A percentile compares a stretch with the other conserved stretches of the same genome.
Conservation (phyloP, 2,113 vertebrate species). For the Notarius lentiginosus region DNA sequence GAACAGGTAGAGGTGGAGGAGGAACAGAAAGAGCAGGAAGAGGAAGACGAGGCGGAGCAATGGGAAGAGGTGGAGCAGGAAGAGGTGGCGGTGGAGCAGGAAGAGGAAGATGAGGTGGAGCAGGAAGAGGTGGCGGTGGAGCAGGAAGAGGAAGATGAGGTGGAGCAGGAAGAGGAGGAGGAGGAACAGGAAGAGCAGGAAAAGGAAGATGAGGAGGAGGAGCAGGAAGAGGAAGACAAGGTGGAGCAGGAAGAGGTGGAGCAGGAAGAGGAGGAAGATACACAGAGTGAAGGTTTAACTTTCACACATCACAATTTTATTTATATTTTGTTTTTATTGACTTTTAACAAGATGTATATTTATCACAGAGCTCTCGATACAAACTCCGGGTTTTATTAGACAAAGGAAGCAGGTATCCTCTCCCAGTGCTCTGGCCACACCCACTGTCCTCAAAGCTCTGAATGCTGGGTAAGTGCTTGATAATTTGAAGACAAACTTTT, state of each 20-base stretch:
- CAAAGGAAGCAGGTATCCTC: constrained; percentile 59
- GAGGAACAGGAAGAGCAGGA: neutral
- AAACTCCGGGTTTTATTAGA: constrained; percentile 71
- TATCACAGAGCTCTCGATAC: constrained; percentile 59
- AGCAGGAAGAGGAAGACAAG: neutral
- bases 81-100: neutral
- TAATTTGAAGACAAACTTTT: neutral
- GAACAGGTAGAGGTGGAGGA: neutral
- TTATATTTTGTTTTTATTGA: neutral
- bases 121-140: constrained; percentile 5
- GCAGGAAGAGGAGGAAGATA: neutral
- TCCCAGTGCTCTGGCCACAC: constrained; percentile 34
- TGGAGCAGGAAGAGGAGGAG: neutral
- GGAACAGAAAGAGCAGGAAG: neutral
- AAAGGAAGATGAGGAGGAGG: neutral
- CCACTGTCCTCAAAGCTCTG: constrained; percentile 51
- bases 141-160: neutral
- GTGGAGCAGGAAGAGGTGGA: neutral
- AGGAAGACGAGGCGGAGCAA: no score
- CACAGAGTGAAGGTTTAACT: constrained; percentile 56
- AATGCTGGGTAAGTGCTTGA: constrained; percentile 55
- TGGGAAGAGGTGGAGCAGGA: neutral
- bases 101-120: neutral
- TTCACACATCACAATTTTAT: neutral
- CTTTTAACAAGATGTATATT: neutral